Conservation (phyloP, 2,797 vertebrate genomes). For the Peromyscus eremicus region DNA sequence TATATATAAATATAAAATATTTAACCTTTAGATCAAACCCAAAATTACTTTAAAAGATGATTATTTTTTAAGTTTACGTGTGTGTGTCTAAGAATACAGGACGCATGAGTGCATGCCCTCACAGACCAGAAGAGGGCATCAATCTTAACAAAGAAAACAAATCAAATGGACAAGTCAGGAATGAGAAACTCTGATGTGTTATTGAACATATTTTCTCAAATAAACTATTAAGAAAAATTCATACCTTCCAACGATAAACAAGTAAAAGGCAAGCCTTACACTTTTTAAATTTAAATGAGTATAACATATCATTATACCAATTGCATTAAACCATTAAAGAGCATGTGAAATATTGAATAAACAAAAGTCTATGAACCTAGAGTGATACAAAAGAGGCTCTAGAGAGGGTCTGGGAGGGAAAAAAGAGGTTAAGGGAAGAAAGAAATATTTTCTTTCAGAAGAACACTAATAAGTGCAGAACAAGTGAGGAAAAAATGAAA, state of each 20-base stretch:
- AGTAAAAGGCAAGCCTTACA: not conserved
- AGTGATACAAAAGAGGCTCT: not conserved
- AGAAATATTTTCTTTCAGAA: not conserved
- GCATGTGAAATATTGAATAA: not conserved
- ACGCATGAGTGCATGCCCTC: not conserved
- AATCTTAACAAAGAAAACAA: not conserved
- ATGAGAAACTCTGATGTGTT: not conserved
- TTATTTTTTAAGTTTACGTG: not conserved
- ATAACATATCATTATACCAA: not conserved
- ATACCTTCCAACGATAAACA: not conserved
- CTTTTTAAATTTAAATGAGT: not conserved
- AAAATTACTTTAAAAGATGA: slow-evolving; percentile 33
- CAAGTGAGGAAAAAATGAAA: no score
- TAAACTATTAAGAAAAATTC: not conserved
- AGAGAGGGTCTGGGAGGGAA: no score
- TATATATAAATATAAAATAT: not conserved
- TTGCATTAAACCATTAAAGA: not conserved
- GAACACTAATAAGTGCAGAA: not conserved
- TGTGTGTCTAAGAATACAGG: not conserved
- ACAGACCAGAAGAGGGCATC: not conserved
- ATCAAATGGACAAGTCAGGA: not conserved
- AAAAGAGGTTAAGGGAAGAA: not conserved
- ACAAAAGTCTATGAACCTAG: not conserved
- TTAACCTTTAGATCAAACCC: slow-evolving; percentile 13
- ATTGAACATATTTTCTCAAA: not conserved